Percentiles rank a stretch among this genome's conserved stretches.
Conservation (phyloP, 2,888 invertebrate species). For the Ophioninae sp. region DNA sequence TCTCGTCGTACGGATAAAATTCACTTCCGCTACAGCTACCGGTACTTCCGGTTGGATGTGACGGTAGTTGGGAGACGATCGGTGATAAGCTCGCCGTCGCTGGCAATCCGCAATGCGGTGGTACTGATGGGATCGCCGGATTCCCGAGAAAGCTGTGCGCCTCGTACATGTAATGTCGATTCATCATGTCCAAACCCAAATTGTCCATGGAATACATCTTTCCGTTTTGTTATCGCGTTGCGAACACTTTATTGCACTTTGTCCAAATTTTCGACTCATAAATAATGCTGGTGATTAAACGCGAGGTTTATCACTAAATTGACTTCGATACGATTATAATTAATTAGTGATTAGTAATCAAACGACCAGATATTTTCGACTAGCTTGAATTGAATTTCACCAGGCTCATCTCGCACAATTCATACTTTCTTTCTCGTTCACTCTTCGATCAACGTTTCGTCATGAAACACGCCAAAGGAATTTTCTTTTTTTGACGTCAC, state of each 20-base stretch:
- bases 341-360: conserved; percentile 1
- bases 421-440: background rate
- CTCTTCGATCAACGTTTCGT: background rate
- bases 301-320: background rate
- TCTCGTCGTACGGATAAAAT: conserved; percentile 86
- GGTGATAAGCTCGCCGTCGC: conserved; percentile 72
- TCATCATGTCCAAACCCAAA: conserved; percentile 86
- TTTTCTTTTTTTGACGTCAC: conserved; percentile 12
- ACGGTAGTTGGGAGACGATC: conserved; percentile 78
- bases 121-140: conserved; percentile 79
- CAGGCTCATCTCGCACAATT: background rate
- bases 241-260: conserved; percentile 37
- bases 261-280: conserved; percentile 4
- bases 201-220: conserved; percentile 87
- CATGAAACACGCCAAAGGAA: background rate
- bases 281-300: conserved; percentile 7
- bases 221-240: background rate
- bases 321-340: conserved; percentile 8
- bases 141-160: conserved; percentile 81
- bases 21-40: conserved; percentile 86
- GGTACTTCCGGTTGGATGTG: conserved; percentile 81
- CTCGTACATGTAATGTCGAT: conserved; percentile 85
- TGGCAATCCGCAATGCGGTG: conserved; percentile 75
- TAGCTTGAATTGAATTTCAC: conserved; percentile 6
- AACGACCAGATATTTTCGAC: conserved; percentile 35